Evolutionary conservation across 2,888 invertebrate species (phyloP).

Genomic region (Scotopteryx bipunctaria): DNA sequence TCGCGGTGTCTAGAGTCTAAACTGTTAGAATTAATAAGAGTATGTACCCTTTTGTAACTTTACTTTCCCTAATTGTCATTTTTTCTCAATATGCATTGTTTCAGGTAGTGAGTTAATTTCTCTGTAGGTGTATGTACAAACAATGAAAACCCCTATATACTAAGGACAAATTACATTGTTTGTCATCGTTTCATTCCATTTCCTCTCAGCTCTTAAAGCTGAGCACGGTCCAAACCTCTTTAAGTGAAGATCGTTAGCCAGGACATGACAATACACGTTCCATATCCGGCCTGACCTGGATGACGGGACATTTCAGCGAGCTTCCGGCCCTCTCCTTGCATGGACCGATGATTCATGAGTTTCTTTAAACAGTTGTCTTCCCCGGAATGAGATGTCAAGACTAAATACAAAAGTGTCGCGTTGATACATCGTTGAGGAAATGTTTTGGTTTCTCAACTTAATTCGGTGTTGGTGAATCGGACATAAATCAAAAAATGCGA

Average conservation of each 20-base stretch:
- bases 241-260: conserved; percentile 41
- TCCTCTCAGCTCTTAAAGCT: conserved; percentile 24
- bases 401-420: conserved; percentile 26
- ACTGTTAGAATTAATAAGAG: no score
- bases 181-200: conserved; percentile 30
- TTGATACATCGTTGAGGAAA: conserved; percentile 20
- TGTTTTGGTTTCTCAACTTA: no score
- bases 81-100: no score
- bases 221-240: conserved; percentile 37
- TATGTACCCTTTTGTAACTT: no score
- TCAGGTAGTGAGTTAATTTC: no score
- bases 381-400: conserved; percentile 23
- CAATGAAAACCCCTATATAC: conserved; percentile 1
- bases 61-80: no score
- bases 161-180: conserved; percentile 21
- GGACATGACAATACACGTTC: conserved; percentile 57
- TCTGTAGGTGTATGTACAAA: no score
- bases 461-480: no score
- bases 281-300: conserved; percentile 57
- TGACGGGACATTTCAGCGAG: conserved; percentile 55
- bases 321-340: conserved; percentile 46
- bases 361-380: conserved; percentile 43
- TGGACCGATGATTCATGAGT: conserved; percentile 56
- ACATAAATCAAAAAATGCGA: no score
- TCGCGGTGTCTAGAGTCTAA: no score